A percentile compares a stretch with the other conserved stretches of the same genome.
These are phyloP conservation scores for Xenopus laevis DNA, from an alignment of 2,113 vertebrate species.

Conservation along the genomic window DNA sequence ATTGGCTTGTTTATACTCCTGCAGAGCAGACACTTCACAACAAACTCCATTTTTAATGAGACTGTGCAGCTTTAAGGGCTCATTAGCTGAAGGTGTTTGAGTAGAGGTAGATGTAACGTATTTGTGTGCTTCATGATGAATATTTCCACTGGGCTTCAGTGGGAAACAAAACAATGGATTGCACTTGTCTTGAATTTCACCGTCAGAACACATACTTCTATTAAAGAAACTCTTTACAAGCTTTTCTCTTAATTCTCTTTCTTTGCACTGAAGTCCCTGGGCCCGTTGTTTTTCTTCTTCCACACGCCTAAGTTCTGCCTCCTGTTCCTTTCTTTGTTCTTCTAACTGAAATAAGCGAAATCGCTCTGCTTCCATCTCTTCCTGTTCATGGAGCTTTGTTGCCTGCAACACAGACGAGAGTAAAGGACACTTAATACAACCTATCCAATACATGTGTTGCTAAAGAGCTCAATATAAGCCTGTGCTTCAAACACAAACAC, in stretches of 20 bases:
- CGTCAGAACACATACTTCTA: slow-evolving; percentile 56
- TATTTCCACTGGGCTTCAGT: slow-evolving; percentile 25
- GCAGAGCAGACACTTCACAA: slow-evolving; percentile 38
- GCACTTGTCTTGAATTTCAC: slow-evolving; percentile 27
- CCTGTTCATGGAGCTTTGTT: slow-evolving; percentile 70
- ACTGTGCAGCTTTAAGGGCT: background rate
- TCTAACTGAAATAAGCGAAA: slow-evolving; percentile 71
- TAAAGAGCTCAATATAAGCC: too few relatives aligned
- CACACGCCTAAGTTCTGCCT: slow-evolving; percentile 81
- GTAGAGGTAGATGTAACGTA: slow-evolving; percentile 53
- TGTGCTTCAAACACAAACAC: too few relatives aligned
- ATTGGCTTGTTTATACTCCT: slow-evolving; percentile 44
- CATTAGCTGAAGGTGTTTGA: slow-evolving; percentile 24
- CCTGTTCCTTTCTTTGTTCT: slow-evolving; percentile 73
- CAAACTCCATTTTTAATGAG: slow-evolving; percentile 53
- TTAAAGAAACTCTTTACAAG: slow-evolving; percentile 76
- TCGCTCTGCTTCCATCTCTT: slow-evolving; percentile 67
- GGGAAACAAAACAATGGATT: slow-evolving; percentile 20
- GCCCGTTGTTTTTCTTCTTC: slow-evolving; percentile 86
- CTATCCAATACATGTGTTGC: too few relatives aligned
- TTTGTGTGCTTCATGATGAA: slow-evolving; percentile 52
- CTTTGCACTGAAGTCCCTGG: slow-evolving; percentile 76
- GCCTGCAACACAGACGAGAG: slow-evolving; percentile 58
- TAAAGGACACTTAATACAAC: too few relatives aligned
- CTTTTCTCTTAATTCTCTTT: slow-evolving; percentile 76